Evolutionary conservation across 2,113 vertebrate genomes (phyloP).

Genomic region (Epinephelus cyanopodus): DNA sequence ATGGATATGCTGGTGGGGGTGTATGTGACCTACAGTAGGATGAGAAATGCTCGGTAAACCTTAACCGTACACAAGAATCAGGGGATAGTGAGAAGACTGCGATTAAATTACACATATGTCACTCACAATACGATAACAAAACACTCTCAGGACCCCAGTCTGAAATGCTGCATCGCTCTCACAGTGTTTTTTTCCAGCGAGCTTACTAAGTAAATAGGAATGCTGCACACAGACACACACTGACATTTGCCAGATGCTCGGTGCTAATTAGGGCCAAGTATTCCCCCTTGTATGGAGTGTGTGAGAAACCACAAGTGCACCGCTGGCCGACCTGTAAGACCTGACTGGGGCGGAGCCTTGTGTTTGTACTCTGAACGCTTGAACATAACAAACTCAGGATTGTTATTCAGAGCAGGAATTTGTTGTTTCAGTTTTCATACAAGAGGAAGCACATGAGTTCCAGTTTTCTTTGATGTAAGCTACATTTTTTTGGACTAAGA

Average conservation of each 20-base stretch:
- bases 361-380: constrained; percentile 77
- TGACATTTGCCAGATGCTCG: constrained; percentile 96
- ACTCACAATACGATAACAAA: constrained; percentile 63
- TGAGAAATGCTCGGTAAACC: constrained; percentile 45
- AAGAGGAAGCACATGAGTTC: not conserved
- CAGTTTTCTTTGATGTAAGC: constrained; percentile 19
- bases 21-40: constrained; percentile 32
- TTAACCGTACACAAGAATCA: constrained; percentile 42
- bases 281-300: constrained; percentile 86
- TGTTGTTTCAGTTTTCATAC: constrained; percentile 41
- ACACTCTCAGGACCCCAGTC: constrained; percentile 63
- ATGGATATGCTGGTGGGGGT: constrained; percentile 19
- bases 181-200: constrained; percentile 77
- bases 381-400: constrained; percentile 65
- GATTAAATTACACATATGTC: constrained; percentile 69
- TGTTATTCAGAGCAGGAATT: constrained; percentile 61
- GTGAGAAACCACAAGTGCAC: constrained; percentile 88
- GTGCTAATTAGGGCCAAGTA: constrained; percentile 87
- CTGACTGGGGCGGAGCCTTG: constrained; percentile 69
- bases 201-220: constrained; percentile 90
- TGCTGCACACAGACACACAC: constrained; percentile 85
- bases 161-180: constrained; percentile 62
- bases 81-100: constrained; percentile 49
- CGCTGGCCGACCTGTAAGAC: constrained; percentile 81
- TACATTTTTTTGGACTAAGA: not conserved